Evolutionary conservation across 2,888 invertebrate genomes (phyloP), one percentile per base, ranked within the genome.

Genomic region (Leptarthrus brevirostris): DNA sequence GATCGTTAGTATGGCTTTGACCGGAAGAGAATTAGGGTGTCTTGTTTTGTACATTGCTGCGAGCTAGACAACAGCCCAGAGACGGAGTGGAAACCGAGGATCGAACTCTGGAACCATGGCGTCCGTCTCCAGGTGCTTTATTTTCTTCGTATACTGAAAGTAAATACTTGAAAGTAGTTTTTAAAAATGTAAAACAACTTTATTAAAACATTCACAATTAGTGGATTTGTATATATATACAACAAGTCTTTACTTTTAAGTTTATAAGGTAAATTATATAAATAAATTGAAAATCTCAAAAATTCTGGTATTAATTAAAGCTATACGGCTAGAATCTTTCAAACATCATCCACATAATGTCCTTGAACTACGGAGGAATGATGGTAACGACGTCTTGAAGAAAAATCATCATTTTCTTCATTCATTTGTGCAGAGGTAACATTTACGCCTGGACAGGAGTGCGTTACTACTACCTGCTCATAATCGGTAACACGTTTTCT

Each of bases 371-470:
- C 91, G 0, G 94, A 91, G 30, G 94, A 93, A 83, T 96, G 96
- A 86, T 98, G 98, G 86, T 97, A 98, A 78, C 95, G 90, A 79
- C 94, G 91, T 77, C 98, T 89, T 73, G 93, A 93, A 8, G 96
- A 92, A 86, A 97, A 98, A 86, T 98, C 98, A 85, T 93, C 93
- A 85, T 97, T 98, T 81, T 96, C 95, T 82, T 97, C 96, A 78
- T 96, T 98, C 70, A 97, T 86, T 81, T 97, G 94, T 75, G 96
- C 91, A 72, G 95, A 92, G 77, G 91, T 91, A 36, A 95, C 89
- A 78, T 92, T 90, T 34, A 95, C 90, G 72, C 91, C 92, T 0
- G 92, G 91, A 83, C 93, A 92, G 10, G 92, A 89, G 0, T 94
- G 94, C 5, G 94, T 93, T 72, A 95, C 93, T 3, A 95, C 92